Evolutionary conservation across 2,113 vertebrate genomes (phyloP).

Genomic region (Junco hyemalis): DNA sequence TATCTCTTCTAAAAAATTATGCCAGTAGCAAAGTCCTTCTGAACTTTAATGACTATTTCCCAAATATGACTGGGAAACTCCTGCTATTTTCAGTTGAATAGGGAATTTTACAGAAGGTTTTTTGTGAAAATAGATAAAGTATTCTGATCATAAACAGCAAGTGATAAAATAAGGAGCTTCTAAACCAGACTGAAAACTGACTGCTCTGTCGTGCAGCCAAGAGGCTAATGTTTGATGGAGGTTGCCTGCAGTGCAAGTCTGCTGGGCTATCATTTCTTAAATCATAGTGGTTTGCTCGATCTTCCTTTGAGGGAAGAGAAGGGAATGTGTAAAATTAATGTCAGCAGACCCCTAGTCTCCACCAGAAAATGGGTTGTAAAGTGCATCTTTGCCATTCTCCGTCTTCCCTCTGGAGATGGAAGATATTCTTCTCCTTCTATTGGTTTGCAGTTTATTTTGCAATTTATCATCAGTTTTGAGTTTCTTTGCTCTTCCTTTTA

Average conservation of each 20-base stretch:
- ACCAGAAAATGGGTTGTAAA: constrained; percentile 9
- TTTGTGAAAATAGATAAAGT: constrained; percentile 35
- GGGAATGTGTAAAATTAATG: constrained; percentile 24
- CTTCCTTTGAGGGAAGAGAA: constrained; percentile 34
- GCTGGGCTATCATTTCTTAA: constrained; percentile 44
- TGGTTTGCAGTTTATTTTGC: constrained; percentile 18
- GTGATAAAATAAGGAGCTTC: constrained; percentile 34
- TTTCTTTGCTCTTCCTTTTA: not conserved
- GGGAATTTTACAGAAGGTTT: not conserved
- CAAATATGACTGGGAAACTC: not conserved
- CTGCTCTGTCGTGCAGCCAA: constrained; percentile 30
- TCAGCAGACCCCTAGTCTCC: not conserved
- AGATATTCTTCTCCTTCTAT: constrained; percentile 25
- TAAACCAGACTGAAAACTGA: constrained; percentile 27
- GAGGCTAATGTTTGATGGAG: constrained; percentile 45
- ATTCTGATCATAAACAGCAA: constrained; percentile 41
- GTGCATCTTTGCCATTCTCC: not conserved
- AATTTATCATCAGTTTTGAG: not conserved
- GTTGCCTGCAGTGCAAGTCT: constrained; percentile 47
- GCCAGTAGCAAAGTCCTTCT: not conserved
- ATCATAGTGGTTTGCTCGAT: constrained; percentile 50
- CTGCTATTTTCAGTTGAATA: constrained; percentile 14
- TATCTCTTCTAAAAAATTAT: not conserved
- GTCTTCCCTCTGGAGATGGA: constrained; percentile 22
- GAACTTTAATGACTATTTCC: constrained; percentile 26